Evolutionary conservation across 2,113 vertebrate genomes (phyloP).

Genomic region (Prunella himalayana): DNA sequence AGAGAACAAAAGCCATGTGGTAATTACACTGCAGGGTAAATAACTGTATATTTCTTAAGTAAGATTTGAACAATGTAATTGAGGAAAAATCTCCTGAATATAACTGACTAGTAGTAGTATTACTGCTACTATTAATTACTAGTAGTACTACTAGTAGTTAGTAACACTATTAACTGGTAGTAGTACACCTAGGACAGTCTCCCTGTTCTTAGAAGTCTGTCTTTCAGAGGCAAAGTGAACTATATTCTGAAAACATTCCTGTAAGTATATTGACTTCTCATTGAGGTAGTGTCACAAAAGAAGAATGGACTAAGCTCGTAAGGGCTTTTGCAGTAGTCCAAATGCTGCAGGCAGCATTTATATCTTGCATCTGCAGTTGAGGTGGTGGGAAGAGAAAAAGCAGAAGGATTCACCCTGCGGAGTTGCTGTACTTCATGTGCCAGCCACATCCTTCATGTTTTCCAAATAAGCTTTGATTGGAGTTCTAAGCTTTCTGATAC

Average conservation of each 20-base stretch:
- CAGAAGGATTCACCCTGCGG: neutral
- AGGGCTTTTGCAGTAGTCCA: neutral
- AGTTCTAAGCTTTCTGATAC: neutral
- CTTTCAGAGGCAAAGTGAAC: neutral
- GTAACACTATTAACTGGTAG: neutral
- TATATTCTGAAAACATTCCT: neutral
- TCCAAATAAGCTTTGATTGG: neutral
- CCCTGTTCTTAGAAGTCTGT: neutral
- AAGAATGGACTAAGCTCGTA: neutral
- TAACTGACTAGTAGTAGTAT: neutral
- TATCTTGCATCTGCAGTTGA: neutral
- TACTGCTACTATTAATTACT: neutral
- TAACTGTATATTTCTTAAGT: neutral
- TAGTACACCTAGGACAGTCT: neutral
- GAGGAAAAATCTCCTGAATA: neutral
- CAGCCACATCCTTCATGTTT: accelerated
- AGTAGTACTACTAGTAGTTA: neutral
- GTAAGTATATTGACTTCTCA: neutral
- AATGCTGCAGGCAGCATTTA: neutral
- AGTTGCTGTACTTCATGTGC: neutral
- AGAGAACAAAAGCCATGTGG: neutral
- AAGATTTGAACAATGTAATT: neutral
- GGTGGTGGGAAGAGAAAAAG: neutral
- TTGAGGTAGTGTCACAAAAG: neutral
- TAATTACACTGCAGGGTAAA: neutral